Conservation (phyloP, 1,140 invertebrate species). For the Brachystomella parvula region DNA sequence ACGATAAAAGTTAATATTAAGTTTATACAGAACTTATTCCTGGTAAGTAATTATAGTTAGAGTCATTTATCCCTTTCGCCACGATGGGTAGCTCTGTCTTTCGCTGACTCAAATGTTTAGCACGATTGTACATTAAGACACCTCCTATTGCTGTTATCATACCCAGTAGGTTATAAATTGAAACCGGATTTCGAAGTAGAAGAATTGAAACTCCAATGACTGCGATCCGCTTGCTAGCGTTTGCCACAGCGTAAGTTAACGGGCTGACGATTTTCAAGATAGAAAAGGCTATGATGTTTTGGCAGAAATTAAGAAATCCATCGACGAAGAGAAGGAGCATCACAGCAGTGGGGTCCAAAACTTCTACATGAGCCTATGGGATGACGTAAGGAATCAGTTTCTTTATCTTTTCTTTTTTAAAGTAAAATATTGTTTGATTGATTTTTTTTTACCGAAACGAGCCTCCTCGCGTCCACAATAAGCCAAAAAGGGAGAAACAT, state of each 20-base stretch:
- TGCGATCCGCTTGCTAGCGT: constrained; percentile 88
- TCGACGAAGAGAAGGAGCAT: constrained; percentile 62
- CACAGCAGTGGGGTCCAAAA: constrained; percentile 6
- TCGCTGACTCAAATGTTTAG: constrained; percentile 24
- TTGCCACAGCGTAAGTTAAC: constrained; percentile 89
- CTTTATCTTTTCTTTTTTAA: neutral
- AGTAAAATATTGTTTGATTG: neutral
- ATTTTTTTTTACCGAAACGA: constrained; percentile 1
- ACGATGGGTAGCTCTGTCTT: neutral
- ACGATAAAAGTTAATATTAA: neutral
- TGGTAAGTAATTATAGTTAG: constrained; percentile 24
- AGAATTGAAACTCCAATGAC: constrained; percentile 84
- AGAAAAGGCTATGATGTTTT: constrained; percentile 91
- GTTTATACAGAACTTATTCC: neutral
- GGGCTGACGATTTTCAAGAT: constrained; percentile 81
- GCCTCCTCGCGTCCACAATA: constrained; percentile 51
- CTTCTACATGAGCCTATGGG: neutral
- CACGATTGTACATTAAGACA: constrained; percentile 75
- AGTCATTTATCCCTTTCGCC: constrained; percentile 8
- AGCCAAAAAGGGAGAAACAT: constrained; percentile 86
- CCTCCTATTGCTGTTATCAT: constrained; percentile 85
- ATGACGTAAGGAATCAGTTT: neutral
- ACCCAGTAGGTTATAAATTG: constrained; percentile 74
- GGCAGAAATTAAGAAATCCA: constrained; percentile 83
- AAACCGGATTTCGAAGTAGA: constrained; percentile 87